phyloP scores from a whole-genome alignment of 2,113 vertebrate genomes.

The Crotalus tigris region DNA sequence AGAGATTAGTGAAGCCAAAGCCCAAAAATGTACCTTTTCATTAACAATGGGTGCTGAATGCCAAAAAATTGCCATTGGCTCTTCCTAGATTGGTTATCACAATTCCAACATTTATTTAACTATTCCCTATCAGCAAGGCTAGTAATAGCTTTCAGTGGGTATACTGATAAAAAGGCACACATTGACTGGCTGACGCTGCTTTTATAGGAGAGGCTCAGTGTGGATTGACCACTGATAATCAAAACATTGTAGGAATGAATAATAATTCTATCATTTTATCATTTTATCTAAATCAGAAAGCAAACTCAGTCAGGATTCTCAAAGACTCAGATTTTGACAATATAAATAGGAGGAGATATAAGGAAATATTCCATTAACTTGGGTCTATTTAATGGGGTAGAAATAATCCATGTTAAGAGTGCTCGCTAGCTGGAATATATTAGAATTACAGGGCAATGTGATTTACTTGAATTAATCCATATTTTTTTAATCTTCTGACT shows the following conservation, averaged over 20 bases:
- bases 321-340: background rate
- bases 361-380: background rate
- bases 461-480: background rate
- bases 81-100: background rate
- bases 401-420: background rate
- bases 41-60: background rate
- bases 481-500: constrained; percentile 2
- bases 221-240: constrained; percentile 27
- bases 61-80: background rate
- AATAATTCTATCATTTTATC: constrained; percentile 7
- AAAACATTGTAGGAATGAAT: constrained; percentile 38
- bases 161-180: background rate
- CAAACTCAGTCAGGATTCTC: background rate
- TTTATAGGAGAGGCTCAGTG: constrained; percentile 33
- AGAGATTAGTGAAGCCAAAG: background rate
- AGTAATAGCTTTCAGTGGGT: background rate
- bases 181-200: constrained; percentile 1
- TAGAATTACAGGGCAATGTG: background rate
- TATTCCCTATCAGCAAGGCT: background rate
- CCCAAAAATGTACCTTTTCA: background rate
- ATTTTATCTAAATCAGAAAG: constrained; percentile 24
- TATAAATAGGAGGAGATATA: background rate
- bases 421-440: background rate
- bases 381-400: constrained; percentile 9
- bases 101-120: constrained; percentile 10